Evolutionary conservation across 2,888 invertebrate genomes (phyloP), one percentile per base, ranked within the genome.

Genomic region (Melanotus villosus): DNA sequence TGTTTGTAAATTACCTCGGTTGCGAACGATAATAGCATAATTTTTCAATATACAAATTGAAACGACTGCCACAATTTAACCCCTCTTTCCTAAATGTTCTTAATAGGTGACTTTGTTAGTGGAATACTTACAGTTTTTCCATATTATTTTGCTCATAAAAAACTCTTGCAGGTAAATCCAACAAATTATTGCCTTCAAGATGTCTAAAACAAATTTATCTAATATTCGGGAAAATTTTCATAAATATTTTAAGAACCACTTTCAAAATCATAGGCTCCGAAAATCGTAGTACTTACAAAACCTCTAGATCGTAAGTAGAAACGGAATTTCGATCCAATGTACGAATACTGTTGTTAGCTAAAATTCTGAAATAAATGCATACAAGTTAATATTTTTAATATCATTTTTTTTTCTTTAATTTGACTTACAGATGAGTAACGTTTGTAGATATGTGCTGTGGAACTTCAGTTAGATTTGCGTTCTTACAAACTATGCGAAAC

Each of bases 261-360:
- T n/a, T n/a, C n/a, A n/a, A n/a, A n/a, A n/a, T n/a, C n/a, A n/a
- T n/a, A n/a, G n/a, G n/a, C n/a, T n/a, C n/a, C n/a, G n/a, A n/a
- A n/a, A 5, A 19, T 16, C 3, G 3, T 19, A 18, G 14, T 34
- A 70, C 66, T 59, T 68, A 71, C 38, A 71, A 72, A 32, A 82
- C 50, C 23, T 77, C 71, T 0, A 70, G 45, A 10, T 83, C 83
- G 58, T 65, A 72, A 1, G 62, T 50, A 6, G 62, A 34, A 30
- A 85, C 79, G 0, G 77, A 77, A 63, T 78, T 54, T 2, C 43
- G 41, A 9, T 76, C 65, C 6, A 84, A 62, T 0, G 64, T 38
- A n/a, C 54, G 57, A 6, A 85, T 70, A 5, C 76, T 79, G 68
- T 81, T 84, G 63, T 84, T 76, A 1, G 72, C 74, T 18, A 85